Evolutionary conservation across 1,140 invertebrate species (phyloP), one percentile per base, ranked within the genome.

Genomic region (Aphaenogaster ashmeadi): DNA sequence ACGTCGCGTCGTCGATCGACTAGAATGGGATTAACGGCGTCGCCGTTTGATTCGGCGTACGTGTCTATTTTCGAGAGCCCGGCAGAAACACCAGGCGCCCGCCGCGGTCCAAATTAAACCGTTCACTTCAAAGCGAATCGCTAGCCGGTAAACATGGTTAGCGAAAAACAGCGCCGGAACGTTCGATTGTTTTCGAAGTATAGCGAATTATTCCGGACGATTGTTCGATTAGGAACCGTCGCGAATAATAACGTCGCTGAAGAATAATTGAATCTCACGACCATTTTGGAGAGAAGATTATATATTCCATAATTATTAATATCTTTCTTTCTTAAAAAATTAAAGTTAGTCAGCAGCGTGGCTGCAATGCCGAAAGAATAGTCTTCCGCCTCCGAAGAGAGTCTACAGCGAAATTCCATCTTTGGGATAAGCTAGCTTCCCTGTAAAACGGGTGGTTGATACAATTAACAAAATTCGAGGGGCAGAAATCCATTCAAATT

Each of bases 71-170:
- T 75, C 18, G 80, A 44, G 38, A 58, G n/a, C 41, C 79, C 18
- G 47, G 72, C 66, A 75, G 80, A 62, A 84, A 62, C 80, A 75
- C 11, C 54, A 62, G 69, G 69, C 54, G 41, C 41, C 18, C 41
- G 69, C 41, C 18, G 13, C 54, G 41, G 27, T 47, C 41, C 15
- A 75, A 62, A 84, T 84, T 84, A 84, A 84, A 58, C 41, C 27
- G 33, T 75, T 60, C 41, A 56, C 80, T 75, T 84, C 80, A 75
- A 84, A 74, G 69, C 41, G 69, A 74, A 58, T 72, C 79, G 67
- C 66, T 52, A 36, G n/a, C 18, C 80, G 38, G 54, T 62, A 74
- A 84, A 84, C 69, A 74, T 60, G 60, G 80, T 84, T 60, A 83
- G 38, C 52, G 80, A 47, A 62, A 84, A 84, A 84, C 41, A 71